Evolutionary conservation across 1,140 invertebrate species (phyloP), one percentile per base, ranked within the genome.

Genomic region (Meloidogyne chitwoodi): DNA sequence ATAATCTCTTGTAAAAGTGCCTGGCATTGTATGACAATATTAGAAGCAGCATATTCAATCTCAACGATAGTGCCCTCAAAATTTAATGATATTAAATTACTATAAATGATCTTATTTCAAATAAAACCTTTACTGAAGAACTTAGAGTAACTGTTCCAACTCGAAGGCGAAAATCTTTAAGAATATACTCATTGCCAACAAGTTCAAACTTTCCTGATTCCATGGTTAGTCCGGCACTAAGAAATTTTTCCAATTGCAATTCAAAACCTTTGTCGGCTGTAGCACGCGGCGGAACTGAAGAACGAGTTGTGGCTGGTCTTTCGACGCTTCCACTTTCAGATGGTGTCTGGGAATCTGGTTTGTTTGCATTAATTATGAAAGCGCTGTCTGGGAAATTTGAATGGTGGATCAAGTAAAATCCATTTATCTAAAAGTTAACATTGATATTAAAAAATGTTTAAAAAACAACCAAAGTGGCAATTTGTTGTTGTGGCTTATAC

Each of bases 201-300:
- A 81, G 22, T 65, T 83, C 80, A 65, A 83, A 83, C 16, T 41
- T 27, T 24, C 61, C 24, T 1, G 66, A n/a, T 26, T 83, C 80
- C 5, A 78, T n/a, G 8, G 66, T 63, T n/a, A 81, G 65, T 4
- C 76, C 81, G 26, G 76, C 77, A 65, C 62, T 80, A 27, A 44
- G 61, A 67, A 80, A 81, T 61, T 83, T 83, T 19, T 74, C 44
- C 14, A 81, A 29, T 44, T 79, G 83, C 10, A 79, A 62, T 14
- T 83, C 81, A 44, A 81, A 81, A 8, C 81, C 81, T 22, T 72
- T 61, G 34, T 81, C 80, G 34, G 80, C 65, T 5, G 81, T 83
- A 22, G 80, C 80, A 12, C 81, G 29, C 10, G 80, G 64, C 0
- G 65, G 24, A 31, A 56, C 11, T 12, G 71, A 61, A 22, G 78